phyloP scores from a whole-genome alignment of 2,113 vertebrate species.

The Nibea albiflora region DNA sequence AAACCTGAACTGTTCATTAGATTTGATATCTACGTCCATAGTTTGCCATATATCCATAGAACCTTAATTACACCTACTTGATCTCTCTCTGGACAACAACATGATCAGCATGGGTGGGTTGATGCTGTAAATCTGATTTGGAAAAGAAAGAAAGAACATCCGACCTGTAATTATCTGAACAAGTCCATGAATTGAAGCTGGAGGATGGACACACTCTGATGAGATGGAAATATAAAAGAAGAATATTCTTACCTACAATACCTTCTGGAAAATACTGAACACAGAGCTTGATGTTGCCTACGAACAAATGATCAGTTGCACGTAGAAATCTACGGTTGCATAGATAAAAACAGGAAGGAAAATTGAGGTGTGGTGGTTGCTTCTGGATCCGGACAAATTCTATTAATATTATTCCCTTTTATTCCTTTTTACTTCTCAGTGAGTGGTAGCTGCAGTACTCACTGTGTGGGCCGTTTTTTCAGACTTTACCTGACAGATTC shows the following conservation, averaged over 20 bases:
- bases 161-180: constrained; percentile 29
- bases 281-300: constrained; percentile 56
- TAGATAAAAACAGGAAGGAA: constrained; percentile 70
- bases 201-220: constrained; percentile 36
- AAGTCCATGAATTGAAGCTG: constrained; percentile 22
- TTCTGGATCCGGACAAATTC: constrained; percentile 63
- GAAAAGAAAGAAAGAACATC: constrained; percentile 32
- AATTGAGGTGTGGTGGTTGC: constrained; percentile 73
- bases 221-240: constrained; percentile 73
- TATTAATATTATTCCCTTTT: constrained; percentile 61
- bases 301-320: constrained; percentile 48
- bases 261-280: constrained; percentile 64
- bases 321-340: constrained; percentile 74
- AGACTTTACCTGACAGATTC: not conserved
- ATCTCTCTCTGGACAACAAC: constrained; percentile 18
- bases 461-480: constrained; percentile 58
- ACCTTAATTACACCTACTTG: constrained; percentile 1
- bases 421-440: constrained; percentile 88
- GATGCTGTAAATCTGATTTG: constrained; percentile 21
- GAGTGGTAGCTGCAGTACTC: constrained; percentile 91
- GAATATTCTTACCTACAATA: constrained; percentile 68
- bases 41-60: not conserved
- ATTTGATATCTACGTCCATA: not conserved
- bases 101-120: constrained; percentile 6
- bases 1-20: too few species aligned